These are phyloP conservation scores for Clangula hyemalis DNA, from an alignment of 2,797 vertebrate genomes.

Conservation along the genomic window DNA sequence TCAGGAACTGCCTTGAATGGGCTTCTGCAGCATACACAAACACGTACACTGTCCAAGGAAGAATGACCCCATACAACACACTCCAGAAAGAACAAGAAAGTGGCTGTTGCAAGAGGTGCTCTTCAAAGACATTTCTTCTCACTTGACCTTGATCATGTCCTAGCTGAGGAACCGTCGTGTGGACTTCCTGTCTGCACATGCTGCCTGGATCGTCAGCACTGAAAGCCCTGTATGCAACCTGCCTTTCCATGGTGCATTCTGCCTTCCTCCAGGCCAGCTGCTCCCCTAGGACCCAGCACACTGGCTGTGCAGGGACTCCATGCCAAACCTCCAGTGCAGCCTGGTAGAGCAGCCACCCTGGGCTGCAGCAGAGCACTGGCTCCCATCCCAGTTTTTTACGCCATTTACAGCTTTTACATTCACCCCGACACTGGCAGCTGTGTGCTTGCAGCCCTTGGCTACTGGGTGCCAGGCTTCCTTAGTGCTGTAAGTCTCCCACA, in stretches of 20 bases:
- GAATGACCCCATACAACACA: not conserved
- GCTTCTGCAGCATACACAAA: not conserved
- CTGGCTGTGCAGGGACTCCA: not conserved
- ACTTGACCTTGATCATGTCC: not conserved
- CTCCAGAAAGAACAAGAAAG: not conserved
- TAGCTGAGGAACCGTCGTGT: not conserved
- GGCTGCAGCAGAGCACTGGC: not conserved
- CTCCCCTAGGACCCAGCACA: not conserved
- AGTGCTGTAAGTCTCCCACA: not conserved
- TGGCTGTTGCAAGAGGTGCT: not conserved
- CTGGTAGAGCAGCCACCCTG: rapidly evolving
- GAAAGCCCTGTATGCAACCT: not conserved
- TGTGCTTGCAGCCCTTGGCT: not conserved
- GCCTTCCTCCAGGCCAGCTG: not conserved
- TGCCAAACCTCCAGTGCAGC: not conserved
- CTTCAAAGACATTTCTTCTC: not conserved
- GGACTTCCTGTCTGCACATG: not conserved
- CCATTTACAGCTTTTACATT: not conserved
- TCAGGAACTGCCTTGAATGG: not conserved
- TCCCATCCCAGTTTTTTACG: not conserved
- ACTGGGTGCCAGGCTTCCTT: not conserved
- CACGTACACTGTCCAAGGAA: not conserved
- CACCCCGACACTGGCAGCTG: not conserved
- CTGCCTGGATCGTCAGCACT: rapidly evolving
- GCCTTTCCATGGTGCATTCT: not conserved